Evolutionary conservation across 2,888 invertebrate genomes (phyloP).

Genomic region (Ochropleura leucogaster): DNA sequence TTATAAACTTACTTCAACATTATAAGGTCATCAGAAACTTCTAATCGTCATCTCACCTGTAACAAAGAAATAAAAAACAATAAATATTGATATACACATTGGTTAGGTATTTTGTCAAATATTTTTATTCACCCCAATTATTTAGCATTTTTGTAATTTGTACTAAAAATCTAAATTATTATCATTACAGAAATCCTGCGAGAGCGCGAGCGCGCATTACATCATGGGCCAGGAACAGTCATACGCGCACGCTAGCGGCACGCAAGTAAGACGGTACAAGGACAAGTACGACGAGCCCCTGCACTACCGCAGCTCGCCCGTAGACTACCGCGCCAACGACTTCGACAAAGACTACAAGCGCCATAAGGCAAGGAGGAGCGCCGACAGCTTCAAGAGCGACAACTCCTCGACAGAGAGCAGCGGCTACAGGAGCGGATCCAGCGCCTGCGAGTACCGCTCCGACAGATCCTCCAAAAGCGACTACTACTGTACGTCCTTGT

Average conservation of each 20-base stretch:
- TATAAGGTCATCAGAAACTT: not conserved
- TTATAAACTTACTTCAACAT: not conserved
- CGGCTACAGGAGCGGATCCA: constrained; percentile 87
- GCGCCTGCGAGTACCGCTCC: constrained; percentile 85
- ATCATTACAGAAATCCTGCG: constrained; percentile 79
- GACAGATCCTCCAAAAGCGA: constrained; percentile 84
- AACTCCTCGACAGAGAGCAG: constrained; percentile 87
- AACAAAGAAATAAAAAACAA: constrained; percentile 29
- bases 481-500: constrained; percentile 86
- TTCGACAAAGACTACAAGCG: constrained; percentile 81
- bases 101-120: not conserved
- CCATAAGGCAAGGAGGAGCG: constrained; percentile 81
- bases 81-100: not conserved
- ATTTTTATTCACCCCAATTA: too few relatives aligned
- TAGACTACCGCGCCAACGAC: constrained; percentile 76
- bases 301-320: constrained; percentile 74
- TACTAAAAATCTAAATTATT: constrained; percentile 46
- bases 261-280: constrained; percentile 79
- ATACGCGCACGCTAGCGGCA: constrained; percentile 81
- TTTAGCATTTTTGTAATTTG: not conserved
- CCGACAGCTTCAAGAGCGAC: constrained; percentile 86
- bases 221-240: constrained; percentile 89
- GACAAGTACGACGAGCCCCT: constrained; percentile 82
- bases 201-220: constrained; percentile 76
- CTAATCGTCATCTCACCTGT: constrained; percentile 41